A percentile compares a stretch with the other conserved stretches of the same genome.
Evolutionary conservation across 2,113 vertebrate species (phyloP).

Genomic region (Danio rerio): DNA sequence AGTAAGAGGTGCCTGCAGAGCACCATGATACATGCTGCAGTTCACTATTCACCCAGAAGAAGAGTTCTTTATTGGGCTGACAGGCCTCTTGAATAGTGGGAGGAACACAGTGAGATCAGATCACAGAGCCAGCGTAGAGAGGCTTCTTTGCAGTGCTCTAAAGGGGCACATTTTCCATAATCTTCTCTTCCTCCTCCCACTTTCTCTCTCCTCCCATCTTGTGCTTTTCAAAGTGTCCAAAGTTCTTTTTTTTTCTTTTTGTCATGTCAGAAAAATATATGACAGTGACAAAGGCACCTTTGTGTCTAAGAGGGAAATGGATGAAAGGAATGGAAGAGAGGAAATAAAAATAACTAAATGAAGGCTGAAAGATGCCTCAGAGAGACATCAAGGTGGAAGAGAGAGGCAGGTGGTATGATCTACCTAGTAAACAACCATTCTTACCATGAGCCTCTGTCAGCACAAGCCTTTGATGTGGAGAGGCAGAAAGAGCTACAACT

Average conservation of each 20-base stretch:
- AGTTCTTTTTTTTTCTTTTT: conserved; percentile 62
- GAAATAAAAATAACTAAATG: conserved; percentile 72
- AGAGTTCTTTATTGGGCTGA: conserved; percentile 33
- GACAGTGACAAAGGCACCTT: conserved; percentile 64
- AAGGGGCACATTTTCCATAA: conserved; percentile 39
- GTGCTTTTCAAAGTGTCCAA: conserved; percentile 66
- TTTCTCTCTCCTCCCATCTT: conserved; percentile 52
- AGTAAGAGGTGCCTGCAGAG: background rate
- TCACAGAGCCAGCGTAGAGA: conserved; percentile 9
- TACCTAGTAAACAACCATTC: conserved; percentile 61
- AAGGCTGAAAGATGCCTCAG: conserved; percentile 54
- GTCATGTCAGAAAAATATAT: conserved; percentile 1
- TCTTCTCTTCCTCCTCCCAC: conserved; percentile 51
- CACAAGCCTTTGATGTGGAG: conserved; percentile 53
- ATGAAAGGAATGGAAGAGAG: conserved; percentile 64
- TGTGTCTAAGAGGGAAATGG: conserved; percentile 65
- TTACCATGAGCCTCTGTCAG: conserved; percentile 45
- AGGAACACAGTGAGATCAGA: conserved; percentile 23
- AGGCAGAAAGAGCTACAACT: conserved; percentile 44
- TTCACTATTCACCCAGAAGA: conserved; percentile 11
- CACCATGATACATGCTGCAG: background rate
- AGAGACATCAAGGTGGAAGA: conserved; percentile 59
- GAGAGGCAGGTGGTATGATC: conserved; percentile 54
- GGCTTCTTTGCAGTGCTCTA: conserved; percentile 37
- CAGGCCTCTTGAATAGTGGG: conserved; percentile 31